Base-by-base conservation (phyloP, 1,140 invertebrate genomes). In the Eumeta japonica region DNA sequence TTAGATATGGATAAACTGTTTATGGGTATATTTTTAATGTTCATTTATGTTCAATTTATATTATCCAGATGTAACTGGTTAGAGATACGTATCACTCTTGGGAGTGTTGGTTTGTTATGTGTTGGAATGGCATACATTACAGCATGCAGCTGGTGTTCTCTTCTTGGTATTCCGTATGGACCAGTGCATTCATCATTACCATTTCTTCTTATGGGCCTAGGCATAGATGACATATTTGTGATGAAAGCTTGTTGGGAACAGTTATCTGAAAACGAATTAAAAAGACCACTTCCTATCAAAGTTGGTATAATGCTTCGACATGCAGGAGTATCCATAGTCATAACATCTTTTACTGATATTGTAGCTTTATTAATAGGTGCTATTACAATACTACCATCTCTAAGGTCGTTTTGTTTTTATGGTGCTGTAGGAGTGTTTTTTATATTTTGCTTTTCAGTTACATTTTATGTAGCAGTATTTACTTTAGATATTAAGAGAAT, bases 301-400 rank as follows among this genome's bases (percentile, higher is more conserved):
- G 71, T 88, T 28, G 87, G 81, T 2, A 50, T 83, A 13, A 84
- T 87, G 65, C 58, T 92, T 36, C 82, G 87, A 58, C 84, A 88
- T 54, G 88, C 88, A 13, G 90, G 89, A 4, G 84, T 88, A 0
- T 89, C 88, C 4, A 89, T 92, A 36, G 88, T 84, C 4, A 83
- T 92, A 4, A 92, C 90, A 7, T 89, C 88, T 3, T 70, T 91
- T 29, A 92, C 89, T 1, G 89, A 92, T 63, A 81, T 91, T 37
- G 80, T 89, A 10, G 89, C 89, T 19, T 88, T 88, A 48, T 60
- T 86, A 27, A 83, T 88, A 27, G 85, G 85, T 28, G 77, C 84
- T 33, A 83, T 83, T 1, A 87, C 85, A 32, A 85, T 89, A 44
- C 58, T 89, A 35, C 87, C 87, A 19, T 83, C 83, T 0, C 71